Evolutionary conservation across 2,888 invertebrate genomes (phyloP).

Genomic region (Lumbricus terrestris): DNA sequence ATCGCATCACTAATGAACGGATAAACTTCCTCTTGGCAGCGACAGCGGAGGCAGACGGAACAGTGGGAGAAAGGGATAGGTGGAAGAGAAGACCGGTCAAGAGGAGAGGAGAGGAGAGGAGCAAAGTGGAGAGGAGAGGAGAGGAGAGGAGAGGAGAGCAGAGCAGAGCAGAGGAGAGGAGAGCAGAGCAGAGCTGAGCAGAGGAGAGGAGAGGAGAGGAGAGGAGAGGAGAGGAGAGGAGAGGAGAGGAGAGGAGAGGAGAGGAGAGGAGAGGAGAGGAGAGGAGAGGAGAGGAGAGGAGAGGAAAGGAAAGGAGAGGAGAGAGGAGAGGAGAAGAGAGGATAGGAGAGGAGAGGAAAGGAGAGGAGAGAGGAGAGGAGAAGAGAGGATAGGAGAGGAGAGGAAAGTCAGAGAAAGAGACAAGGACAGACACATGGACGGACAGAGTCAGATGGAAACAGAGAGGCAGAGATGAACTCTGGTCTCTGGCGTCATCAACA

Average conservation of each 20-base stretch:
- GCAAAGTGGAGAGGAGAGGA: background rate
- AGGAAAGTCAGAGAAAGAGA: background rate
- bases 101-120: too few relatives aligned
- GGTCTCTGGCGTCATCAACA: background rate
- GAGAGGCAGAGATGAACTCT: background rate
- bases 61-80: background rate
- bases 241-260: too few relatives aligned
- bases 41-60: background rate
- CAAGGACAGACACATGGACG: background rate
- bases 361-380: too few relatives aligned
- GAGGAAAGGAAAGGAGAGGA: too few relatives aligned
- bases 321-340: too few relatives aligned
- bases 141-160: background rate
- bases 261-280: too few relatives aligned
- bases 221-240: background rate
- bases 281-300: too few relatives aligned
- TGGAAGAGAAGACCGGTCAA: background rate
- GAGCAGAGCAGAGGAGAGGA: too few relatives aligned
- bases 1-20: background rate
- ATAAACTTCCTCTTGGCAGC: background rate
- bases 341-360: too few relatives aligned
- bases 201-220: too few relatives aligned
- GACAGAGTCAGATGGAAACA: background rate
- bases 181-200: background rate
- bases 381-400: too few relatives aligned